Conservation (phyloP, 2,888 invertebrate genomes). For the Sabellastarte sp. region DNA sequence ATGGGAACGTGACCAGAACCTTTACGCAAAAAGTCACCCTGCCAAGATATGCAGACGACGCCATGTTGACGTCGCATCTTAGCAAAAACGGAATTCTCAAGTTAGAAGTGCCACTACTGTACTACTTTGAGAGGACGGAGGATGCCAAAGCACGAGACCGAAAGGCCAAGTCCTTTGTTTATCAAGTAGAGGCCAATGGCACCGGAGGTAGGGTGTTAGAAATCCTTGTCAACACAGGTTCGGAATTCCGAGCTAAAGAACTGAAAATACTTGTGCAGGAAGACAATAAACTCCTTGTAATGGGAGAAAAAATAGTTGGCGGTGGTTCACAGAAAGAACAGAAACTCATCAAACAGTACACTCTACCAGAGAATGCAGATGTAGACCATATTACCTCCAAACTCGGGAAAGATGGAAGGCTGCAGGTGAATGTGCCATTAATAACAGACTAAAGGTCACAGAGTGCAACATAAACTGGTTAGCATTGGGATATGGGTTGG, state of each 20-base stretch:
- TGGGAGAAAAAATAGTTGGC: constrained; percentile 9
- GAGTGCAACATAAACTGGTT: no score
- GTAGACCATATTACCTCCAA: constrained; percentile 19
- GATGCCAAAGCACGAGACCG: constrained; percentile 3
- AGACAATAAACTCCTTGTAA: constrained; percentile 19
- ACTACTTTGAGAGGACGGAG: constrained; percentile 20
- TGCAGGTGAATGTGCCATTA: constrained; percentile 28
- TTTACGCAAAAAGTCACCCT: constrained; percentile 27
- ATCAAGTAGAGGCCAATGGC: constrained; percentile 18
- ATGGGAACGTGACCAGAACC: constrained; percentile 13
- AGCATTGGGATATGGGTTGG: no score
- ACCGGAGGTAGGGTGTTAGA: constrained; percentile 24
- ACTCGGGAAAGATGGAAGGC: constrained; percentile 23
- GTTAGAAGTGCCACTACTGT: constrained; percentile 32
- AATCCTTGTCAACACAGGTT: constrained; percentile 30
- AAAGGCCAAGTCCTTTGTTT: constrained; percentile 22
- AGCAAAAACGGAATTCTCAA: constrained; percentile 24
- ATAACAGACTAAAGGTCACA: no score
- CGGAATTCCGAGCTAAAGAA: constrained; percentile 18
- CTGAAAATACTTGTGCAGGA: constrained; percentile 26
- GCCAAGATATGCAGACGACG: constrained; percentile 28
- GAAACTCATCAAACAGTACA: constrained; percentile 28
- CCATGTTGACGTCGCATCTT: constrained; percentile 17
- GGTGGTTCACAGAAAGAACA: background rate
- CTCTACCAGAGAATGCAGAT: constrained; percentile 27